Evolutionary conservation across 2,113 vertebrate genomes (phyloP), one percentile per base, ranked within the genome.

Genomic region (Peromyscus californicus): DNA sequence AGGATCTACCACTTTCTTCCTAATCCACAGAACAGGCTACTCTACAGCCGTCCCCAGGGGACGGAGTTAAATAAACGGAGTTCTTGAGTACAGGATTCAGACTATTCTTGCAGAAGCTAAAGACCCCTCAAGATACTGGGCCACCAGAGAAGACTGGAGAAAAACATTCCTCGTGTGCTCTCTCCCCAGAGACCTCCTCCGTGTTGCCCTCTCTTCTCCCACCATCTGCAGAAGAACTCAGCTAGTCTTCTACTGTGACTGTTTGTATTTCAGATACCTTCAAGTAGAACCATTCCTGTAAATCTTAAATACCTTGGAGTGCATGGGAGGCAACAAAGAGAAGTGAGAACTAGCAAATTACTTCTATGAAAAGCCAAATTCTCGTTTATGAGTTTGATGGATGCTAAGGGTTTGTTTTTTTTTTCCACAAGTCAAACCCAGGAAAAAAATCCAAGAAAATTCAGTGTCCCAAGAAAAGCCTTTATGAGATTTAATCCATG

Each of bases 401-500:
- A 45, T 67, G 70, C 17, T 75, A 61, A 93, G 17, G 51, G 45
- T 97, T 94, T 96, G 22, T 75, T 61, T 45, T 42, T 42, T 45
- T 51, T 36, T 21, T 10, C 59, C 82, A 97, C 63, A 82, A 75
- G 88, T 80, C 84, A 97, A 92, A 97, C 74, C 3, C 83, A 91
- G 61, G 31, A 42, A 39, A 36, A 92, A 95, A 96, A 94, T 69
- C 48, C 63, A 96, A 59, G 80, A 82, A 59, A 92, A 93, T 93
- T 95, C 65, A 93, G 7, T 89, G 33, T 95, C 91, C 39, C 54
- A 96, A 59, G 59, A 88, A 97, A 94, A 96, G n/a, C 79, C 59
- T 92, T 96, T 84, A 33, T 94, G 94, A 97, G 65, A 90, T 88
- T 70, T 72, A 96, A 16, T 29, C 59, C 54, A 78, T 36, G 22